Evolutionary conservation across 2,113 vertebrate species (phyloP).

Genomic region (Pipra filicauda): DNA sequence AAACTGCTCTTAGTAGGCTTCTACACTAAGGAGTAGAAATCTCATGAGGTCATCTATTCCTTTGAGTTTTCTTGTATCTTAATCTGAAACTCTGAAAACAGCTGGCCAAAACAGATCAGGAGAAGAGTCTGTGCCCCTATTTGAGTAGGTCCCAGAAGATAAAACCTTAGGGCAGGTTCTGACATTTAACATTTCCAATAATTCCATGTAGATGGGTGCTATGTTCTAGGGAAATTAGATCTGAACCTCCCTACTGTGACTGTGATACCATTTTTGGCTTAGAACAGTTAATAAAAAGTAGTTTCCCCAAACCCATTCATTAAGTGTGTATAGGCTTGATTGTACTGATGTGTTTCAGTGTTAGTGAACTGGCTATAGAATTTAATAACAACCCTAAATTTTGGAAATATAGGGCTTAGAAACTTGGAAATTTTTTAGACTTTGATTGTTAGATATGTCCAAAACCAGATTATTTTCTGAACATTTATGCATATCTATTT

Average conservation of each 20-base stretch:
- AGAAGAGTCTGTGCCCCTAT: neutral
- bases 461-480: neutral
- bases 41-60: slow-evolving; percentile 9
- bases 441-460: neutral
- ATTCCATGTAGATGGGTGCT: neutral
- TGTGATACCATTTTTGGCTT: neutral
- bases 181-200: neutral
- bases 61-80: slow-evolving; percentile 17
- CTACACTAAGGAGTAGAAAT: slow-evolving; percentile 20
- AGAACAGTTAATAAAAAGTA: neutral
- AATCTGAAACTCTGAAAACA: neutral
- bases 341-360: neutral
- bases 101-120: neutral
- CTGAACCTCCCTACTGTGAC: neutral
- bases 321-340: neutral
- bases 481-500: neutral
- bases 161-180: neutral
- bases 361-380: neutral
- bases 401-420: neutral
- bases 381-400: neutral
- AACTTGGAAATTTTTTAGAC: neutral
- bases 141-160: neutral
- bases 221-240: neutral
- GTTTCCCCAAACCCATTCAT: neutral
- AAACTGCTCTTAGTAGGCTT: slow-evolving; percentile 14